Evolutionary conservation across 2,888 invertebrate species (phyloP).

Genomic region (Drosophila melanosoma): DNA sequence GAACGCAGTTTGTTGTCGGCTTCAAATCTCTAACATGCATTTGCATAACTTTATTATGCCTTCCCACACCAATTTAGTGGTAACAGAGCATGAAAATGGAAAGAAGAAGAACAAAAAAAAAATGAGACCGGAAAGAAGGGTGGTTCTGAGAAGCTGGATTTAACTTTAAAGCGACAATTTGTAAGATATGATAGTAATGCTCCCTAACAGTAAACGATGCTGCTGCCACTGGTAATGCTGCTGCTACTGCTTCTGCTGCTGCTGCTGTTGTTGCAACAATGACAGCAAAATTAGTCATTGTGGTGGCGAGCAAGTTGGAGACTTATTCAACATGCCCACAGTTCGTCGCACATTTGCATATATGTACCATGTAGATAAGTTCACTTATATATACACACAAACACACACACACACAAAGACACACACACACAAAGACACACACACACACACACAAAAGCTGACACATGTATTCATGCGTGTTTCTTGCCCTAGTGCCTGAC

Average conservation of each 20-base stretch:
- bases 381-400: conserved; percentile 24
- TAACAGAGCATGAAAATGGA: conserved; percentile 7
- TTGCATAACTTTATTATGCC: conserved; percentile 13
- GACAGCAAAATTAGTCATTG: conserved; percentile 74
- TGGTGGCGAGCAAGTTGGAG: conserved; percentile 38
- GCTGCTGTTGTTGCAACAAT: conserved; percentile 47
- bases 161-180: conserved; percentile 66
- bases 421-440: not conserved
- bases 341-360: conserved; percentile 43
- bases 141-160: not conserved
- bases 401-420: not conserved
- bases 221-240: not conserved
- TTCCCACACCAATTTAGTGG: not conserved
- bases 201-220: conserved; percentile 34
- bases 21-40: conserved; percentile 1
- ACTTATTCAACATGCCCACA: conserved; percentile 21
- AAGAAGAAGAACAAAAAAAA: not conserved
- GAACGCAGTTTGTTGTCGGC: not conserved
- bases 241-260: not conserved
- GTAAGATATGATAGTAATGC: conserved; percentile 77
- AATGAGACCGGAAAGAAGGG: too few species aligned
- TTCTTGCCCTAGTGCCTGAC: conserved; percentile 58
- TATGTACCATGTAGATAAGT: conserved; percentile 34
- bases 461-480: conserved; percentile 1
- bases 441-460: not conserved